Percentiles rank a stretch among this genome's conserved stretches.
These are phyloP conservation scores for Pterophyllum scalare DNA, from an alignment of 2,113 vertebrate genomes.

Conservation along the genomic window DNA sequence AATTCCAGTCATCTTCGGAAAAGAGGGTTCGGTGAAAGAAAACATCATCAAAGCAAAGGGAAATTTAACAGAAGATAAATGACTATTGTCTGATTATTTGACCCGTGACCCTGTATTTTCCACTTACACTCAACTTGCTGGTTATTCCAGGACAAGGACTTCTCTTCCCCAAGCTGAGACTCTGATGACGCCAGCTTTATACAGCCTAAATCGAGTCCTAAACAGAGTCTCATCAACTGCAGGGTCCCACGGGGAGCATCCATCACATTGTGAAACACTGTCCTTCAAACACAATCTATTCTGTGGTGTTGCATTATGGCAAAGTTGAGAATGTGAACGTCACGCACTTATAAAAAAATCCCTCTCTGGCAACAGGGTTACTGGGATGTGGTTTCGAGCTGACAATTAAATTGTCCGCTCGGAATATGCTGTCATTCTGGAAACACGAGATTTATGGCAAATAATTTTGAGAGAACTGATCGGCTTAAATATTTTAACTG, in stretches of 20 bases:
- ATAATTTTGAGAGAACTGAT: conserved; percentile 69
- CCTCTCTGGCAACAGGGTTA: conserved; percentile 68
- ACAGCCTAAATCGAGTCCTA: conserved; percentile 45
- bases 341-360: conserved; percentile 67
- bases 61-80: conserved; percentile 55
- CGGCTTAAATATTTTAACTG: conserved; percentile 64
- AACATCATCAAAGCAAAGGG: conserved; percentile 21
- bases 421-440: conserved; percentile 70
- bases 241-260: conserved; percentile 73
- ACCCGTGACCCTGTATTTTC: conserved; percentile 60
- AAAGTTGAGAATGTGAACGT: conserved; percentile 64
- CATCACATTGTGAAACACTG: conserved; percentile 76
- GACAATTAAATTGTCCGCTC: conserved; percentile 74
- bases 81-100: conserved; percentile 56
- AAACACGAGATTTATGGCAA: conserved; percentile 64
- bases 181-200: conserved; percentile 61
- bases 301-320: conserved; percentile 73
- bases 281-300: conserved; percentile 72
- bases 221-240: conserved; percentile 60
- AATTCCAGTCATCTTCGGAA: conserved; percentile 54
- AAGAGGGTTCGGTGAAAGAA: conserved; percentile 33
- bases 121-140: conserved; percentile 17
- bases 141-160: conserved; percentile 55
- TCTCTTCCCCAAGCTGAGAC: conserved; percentile 45
- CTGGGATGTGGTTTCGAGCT: conserved; percentile 74